Conservation (phyloP, 2,888 invertebrate genomes). For the Idaea dimidiata region DNA sequence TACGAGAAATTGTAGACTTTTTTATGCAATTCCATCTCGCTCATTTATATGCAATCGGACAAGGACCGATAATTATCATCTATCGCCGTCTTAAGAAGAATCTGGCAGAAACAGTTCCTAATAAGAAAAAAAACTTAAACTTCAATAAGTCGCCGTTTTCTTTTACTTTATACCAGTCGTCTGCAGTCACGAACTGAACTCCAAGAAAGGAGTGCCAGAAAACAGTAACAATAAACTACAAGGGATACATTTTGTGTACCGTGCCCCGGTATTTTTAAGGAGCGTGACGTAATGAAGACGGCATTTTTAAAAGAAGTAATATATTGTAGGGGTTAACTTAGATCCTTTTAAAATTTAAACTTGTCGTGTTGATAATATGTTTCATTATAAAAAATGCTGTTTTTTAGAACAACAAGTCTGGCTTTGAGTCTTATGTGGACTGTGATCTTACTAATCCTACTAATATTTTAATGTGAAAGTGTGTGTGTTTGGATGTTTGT, state of each 20-base stretch:
- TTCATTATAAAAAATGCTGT: too few relatives aligned
- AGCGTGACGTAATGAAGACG: neutral
- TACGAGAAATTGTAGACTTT: too few relatives aligned
- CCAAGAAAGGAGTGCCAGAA: slow-evolving; percentile 42
- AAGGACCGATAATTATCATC: too few relatives aligned
- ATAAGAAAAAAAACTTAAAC: neutral
- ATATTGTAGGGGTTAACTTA: neutral
- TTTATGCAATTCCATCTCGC: too few relatives aligned
- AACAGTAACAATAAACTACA: slow-evolving; percentile 47
- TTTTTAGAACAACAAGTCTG: too few relatives aligned
- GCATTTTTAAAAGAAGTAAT: neutral
- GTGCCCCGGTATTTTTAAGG: neutral
- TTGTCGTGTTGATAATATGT: neutral
- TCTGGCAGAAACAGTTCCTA: too few relatives aligned
- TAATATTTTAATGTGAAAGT: too few relatives aligned
- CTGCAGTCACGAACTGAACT: slow-evolving; percentile 21
- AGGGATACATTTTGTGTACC: slow-evolving; percentile 40
- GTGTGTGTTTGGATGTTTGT: too few relatives aligned
- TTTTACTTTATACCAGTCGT: slow-evolving; percentile 11
- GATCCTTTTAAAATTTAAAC: neutral
- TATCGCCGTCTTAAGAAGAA: too few relatives aligned
- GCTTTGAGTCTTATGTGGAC: too few relatives aligned
- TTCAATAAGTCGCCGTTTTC: slow-evolving; percentile 5
- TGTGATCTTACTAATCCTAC: too few relatives aligned
- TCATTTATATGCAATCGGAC: too few relatives aligned